phyloP scores from a whole-genome alignment of 1,140 invertebrate species.

The Cheumatopsyche charites region DNA sequence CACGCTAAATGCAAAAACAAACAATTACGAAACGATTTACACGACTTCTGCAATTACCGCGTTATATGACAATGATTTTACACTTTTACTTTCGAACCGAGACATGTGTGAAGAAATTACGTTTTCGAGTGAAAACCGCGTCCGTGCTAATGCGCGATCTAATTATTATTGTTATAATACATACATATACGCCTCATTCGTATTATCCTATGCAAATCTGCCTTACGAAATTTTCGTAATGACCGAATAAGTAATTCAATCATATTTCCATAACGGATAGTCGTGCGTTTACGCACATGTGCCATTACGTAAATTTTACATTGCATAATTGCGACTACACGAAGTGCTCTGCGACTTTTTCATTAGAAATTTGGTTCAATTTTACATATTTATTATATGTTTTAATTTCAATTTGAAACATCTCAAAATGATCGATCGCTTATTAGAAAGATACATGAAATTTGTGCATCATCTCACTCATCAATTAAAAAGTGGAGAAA shows the following conservation, averaged over 20 bases:
- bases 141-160: too few species aligned
- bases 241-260: too few species aligned
- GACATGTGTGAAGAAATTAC: not conserved
- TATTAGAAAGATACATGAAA: too few species aligned
- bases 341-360: not conserved
- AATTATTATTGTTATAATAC: too few species aligned
- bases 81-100: conserved; percentile 20
- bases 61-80: conserved; percentile 20
- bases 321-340: not conserved
- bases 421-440: too few species aligned
- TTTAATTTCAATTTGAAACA: not conserved
- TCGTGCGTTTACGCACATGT: too few species aligned
- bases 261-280: too few species aligned
- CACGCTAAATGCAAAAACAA: conserved; percentile 18
- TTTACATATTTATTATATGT: not conserved
- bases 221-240: too few species aligned
- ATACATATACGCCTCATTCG: too few species aligned
- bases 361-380: conserved; percentile 13
- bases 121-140: conserved; percentile 1
- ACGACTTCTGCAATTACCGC: conserved; percentile 1
- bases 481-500: too few species aligned
- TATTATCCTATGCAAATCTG: too few species aligned
- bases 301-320: not conserved
- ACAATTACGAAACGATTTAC: conserved; percentile 25
- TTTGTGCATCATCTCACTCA: too few species aligned